Base-by-base conservation (phyloP, 2,888 invertebrate genomes). In the Cerastoderma edule region DNA sequence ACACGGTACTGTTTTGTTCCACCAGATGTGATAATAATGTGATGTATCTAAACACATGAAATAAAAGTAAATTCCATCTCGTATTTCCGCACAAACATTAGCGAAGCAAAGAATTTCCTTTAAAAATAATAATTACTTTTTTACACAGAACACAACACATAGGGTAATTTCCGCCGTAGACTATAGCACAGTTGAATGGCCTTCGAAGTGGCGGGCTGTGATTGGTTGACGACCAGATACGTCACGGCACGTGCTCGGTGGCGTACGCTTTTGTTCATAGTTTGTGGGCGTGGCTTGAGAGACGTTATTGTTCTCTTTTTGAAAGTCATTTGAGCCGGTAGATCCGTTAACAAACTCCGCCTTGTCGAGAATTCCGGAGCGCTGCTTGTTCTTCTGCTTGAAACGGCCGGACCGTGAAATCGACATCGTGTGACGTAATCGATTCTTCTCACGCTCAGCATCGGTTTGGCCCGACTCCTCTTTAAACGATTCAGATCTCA, bases 361-460 rank as follows among this genome's bases (percentile, higher is more conserved):
- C 68, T 87, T 78, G 68, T 89, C 88, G 46, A 87, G 65, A 57
- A 89, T 85, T 32, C 85, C 88, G 2, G 84, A 78, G 33, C 89
- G 73, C 71, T 88, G 87, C 67, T 87, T 84, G 68, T 88, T 87
- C 70, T 88, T 88, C 76, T 88, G 87, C 71, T 89, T 89, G 71
- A 88, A 89, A 54, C 89, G 71, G 22, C 89, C 89, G 0, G 89
- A 89, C 35, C 89, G 75, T n/a, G 89, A 89, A 75, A 89, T 88
- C 1, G 89, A 89, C 75, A 89, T 79, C 8, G 87, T 81, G 64
- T 89, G 88, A 30, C 86, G 84, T 35, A 88, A 71, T 57, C 83
- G 54, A 54, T 87, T 83, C 67, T 87, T 88, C 57, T 89, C 87
- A 30, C 80, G 78, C 56, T 89, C 89, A 0, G 84, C 78, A 28